Conservation (phyloP, 2,888 invertebrate genomes). For the Agrochola lychnidis region DNA sequence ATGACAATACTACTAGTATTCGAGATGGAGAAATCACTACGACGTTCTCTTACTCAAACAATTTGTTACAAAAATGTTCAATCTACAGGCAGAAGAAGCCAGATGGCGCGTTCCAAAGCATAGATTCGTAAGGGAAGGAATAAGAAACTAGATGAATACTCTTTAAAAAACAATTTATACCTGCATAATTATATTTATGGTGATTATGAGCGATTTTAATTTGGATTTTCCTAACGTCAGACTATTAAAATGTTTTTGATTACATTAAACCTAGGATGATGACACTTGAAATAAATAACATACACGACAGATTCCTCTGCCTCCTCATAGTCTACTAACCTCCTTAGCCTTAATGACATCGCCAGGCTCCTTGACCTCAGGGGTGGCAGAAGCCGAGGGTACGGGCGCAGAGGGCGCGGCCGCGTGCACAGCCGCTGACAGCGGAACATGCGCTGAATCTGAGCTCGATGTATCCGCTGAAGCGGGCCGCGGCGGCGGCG, state of each 20-base stretch:
- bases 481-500: constrained; percentile 86
- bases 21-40: not conserved
- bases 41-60: not conserved
- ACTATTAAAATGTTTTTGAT: not conserved
- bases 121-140: not conserved
- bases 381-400: constrained; percentile 58
- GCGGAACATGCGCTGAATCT: constrained; percentile 87
- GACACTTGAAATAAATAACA: not conserved
- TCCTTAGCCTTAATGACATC: constrained; percentile 75
- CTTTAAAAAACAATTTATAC: not conserved
- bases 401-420: constrained; percentile 39
- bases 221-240: not conserved
- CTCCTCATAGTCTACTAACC: constrained; percentile 29
- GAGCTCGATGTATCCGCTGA: constrained; percentile 91
- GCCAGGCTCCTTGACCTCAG: constrained; percentile 72
- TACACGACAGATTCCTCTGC: not conserved
- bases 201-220: not conserved
- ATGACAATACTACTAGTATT: not conserved
- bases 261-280: no score
- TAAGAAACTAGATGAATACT: not conserved
- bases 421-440: constrained; percentile 73
- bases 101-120: not conserved
- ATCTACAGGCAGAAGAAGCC: not conserved
- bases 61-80: not conserved
- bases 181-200: no score